phyloP scores from a whole-genome alignment of 2,888 invertebrate genomes.

The Latrodectus elegans region DNA sequence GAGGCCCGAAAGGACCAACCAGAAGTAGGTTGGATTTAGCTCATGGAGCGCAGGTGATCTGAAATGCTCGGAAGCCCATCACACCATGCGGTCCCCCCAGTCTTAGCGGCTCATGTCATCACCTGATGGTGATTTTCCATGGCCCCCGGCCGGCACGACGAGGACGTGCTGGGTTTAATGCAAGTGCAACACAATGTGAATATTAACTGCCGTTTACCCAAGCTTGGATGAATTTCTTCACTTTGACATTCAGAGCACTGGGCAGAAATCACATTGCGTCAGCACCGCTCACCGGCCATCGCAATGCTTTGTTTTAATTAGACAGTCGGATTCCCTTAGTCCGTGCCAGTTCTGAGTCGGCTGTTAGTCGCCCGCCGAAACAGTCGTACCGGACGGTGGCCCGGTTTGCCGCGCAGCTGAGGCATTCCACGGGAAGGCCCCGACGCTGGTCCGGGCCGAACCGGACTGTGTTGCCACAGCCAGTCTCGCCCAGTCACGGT shows the following conservation, averaged over 20 bases:
- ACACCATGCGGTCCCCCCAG: too few species aligned
- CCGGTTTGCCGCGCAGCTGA: conserved; percentile 72
- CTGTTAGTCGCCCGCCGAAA: conserved; percentile 67
- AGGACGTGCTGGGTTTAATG: too few species aligned
- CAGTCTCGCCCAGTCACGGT: conserved; percentile 72
- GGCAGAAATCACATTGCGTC: conserved; percentile 77
- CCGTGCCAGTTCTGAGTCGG: conserved; percentile 75
- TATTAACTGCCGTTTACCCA: too few species aligned
- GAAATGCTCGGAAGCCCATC: too few species aligned
- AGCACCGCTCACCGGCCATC: conserved; percentile 74
- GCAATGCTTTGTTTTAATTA: conserved; percentile 78
- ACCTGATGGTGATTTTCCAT: too few species aligned
- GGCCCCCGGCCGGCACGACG: too few species aligned
- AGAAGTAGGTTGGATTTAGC: too few species aligned
- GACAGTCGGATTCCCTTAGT: conserved; percentile 77
- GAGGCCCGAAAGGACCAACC: too few species aligned
- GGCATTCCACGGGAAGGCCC: conserved; percentile 73
- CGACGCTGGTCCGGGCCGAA: conserved; percentile 72
- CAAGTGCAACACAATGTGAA: too few species aligned
- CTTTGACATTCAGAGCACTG: conserved; percentile 77
- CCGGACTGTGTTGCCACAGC: background rate
- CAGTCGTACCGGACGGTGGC: conserved; percentile 18
- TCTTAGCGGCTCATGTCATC: too few species aligned
- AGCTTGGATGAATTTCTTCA: conserved; percentile 76
- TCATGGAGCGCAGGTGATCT: too few species aligned